Base-by-base conservation (phyloP, 2,888 invertebrate genomes). In the Glaucopsyche alexis region DNA sequence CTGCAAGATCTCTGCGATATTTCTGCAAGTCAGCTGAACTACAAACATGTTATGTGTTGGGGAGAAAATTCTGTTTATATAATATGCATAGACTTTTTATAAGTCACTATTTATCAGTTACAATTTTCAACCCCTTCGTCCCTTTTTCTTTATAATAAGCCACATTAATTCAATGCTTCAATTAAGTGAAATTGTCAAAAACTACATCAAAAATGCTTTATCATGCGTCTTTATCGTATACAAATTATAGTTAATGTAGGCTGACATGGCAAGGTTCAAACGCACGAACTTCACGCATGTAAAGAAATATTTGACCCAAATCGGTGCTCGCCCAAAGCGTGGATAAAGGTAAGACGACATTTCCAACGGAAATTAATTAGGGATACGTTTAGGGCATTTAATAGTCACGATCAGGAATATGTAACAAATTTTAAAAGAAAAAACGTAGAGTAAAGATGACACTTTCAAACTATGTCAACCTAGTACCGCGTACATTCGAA, bases 201-300 rank as follows among this genome's bases (percentile, higher is more conserved):
- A 47, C n/a, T 19, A n/a, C 40, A 4, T 67, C 50, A 67, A 69
- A 72, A 45, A 50, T 55, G 69, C 71, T 64, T 38, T 66, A 72
- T 76, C 76, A 76, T 45, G 50, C 73, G 74, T 74, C 76, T 74
- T 42, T 47, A 67, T 67, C 72, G 55, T 71, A 73, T 72, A 76
- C 73, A 75, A 75, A 76, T 75, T 76, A 74, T 73, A 71, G 69
- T 66, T 77, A 77, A 76, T 78, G 75, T 74, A 66, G 69, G 71
- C 69, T 52, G 73, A 72, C 75, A 75, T 72, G 65, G 64, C 49
- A 71, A 16, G 72, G 49, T 67, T 65, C n/a, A 5, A 55, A n/a
- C 55, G 50, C 50, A 52, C 47, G 67, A 66, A n/a, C 45, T 60
- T 71, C 55, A 71, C 45, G 55, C 71, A 60, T 71, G 42, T 40